Conservation (phyloP, 1,140 invertebrate genomes). For the Rhopalosiphum maidis region DNA sequence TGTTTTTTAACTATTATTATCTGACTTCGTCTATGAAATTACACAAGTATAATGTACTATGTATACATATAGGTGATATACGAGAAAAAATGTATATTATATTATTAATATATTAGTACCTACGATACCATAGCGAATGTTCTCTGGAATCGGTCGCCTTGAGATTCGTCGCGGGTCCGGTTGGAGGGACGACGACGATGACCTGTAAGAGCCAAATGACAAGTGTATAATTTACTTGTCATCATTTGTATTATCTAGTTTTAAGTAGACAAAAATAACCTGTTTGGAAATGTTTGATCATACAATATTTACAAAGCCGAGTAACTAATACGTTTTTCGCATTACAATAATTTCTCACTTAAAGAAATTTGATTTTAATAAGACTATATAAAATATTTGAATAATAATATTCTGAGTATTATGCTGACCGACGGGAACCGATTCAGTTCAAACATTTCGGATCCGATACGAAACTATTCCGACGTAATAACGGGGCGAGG, state of each 20-base stretch:
- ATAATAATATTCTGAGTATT: too few species aligned
- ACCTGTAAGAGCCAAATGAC: not conserved
- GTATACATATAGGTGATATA: not conserved
- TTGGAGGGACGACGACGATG: not conserved
- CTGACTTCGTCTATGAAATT: not conserved
- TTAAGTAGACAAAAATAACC: not conserved
- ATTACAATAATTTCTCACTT: too few species aligned
- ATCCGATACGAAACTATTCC: not conserved
- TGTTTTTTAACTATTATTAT: not conserved
- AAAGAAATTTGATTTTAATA: too few species aligned
- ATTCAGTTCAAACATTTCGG: too few species aligned
- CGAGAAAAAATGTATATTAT: not conserved
- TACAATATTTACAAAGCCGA: too few species aligned
- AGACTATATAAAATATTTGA: not conserved
- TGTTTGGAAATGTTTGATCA: not conserved
- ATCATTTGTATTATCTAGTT: not conserved
- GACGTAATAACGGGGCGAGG: too few species aligned
- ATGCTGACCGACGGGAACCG: too few species aligned
- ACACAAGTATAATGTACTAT: not conserved
- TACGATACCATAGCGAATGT: not conserved
- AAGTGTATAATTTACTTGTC: constrained; percentile 26
- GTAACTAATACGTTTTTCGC: too few species aligned
- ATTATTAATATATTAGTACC: not conserved
- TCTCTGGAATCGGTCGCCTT: constrained; percentile 22
- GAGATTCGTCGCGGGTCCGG: constrained; percentile 35